Evolutionary conservation across 2,113 vertebrate species (phyloP), one percentile per base, ranked within the genome.

Genomic region (Uropsilus gracilis): DNA sequence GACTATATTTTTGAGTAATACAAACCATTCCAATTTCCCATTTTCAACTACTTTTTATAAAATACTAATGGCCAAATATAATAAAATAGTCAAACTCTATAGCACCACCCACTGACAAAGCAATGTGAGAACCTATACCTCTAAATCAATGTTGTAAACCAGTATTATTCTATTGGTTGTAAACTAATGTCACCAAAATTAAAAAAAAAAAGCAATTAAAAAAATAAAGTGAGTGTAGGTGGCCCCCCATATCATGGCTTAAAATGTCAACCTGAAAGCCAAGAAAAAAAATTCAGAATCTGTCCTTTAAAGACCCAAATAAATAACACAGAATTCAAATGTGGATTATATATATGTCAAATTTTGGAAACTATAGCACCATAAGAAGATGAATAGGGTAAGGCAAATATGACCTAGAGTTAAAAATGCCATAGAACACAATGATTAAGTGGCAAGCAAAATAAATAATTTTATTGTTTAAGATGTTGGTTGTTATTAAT

Each of bases 31-130:
- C n/a, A 80, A 78, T 86, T 78, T 32, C 42, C 28, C 80, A n/a
- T n/a, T n/a, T n/a, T n/a, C n/a, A n/a, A n/a, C 44, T 84, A 44
- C 32, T 55, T 95, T 85, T 57, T 73, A 50, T 86, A 76, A 94
- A 85, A 80, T 17, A 55, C 22, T 78, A 87, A 69, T 63, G 22
- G 50, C 12, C 72, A 57, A 48, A 61, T 75, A 39, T 17, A 84
- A 28, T n/a, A 75, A 76, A 93, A 77, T 1, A 26, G 42, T 64
- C 28, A 75, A 32, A 55, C 8, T n/a, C n/a, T n/a, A n/a, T n/a
- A n/a, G n/a, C n/a, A n/a, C n/a, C n/a, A n/a, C n/a, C n/a, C n/a
- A n/a, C n/a, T n/a, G n/a, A n/a, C n/a, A n/a, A n/a, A n/a, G n/a
- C n/a, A n/a, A n/a, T n/a, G n/a, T n/a, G n/a, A n/a, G n/a, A n/a